Base-by-base conservation (phyloP, 1,140 invertebrate genomes). In the Trissolcus basalis region DNA sequence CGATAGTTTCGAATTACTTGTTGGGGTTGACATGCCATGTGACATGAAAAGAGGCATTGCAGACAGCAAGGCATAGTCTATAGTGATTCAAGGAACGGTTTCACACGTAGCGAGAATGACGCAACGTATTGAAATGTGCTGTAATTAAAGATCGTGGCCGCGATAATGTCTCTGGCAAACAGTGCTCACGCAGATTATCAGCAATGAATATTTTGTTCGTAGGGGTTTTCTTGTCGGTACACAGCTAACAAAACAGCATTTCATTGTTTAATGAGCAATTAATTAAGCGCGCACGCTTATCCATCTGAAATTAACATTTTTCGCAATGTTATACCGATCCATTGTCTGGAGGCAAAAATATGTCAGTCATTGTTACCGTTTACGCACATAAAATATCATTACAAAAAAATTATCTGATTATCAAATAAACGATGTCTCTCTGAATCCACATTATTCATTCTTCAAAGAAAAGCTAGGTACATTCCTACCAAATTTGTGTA, bases 211-310 rank as follows among this genome's bases (percentile, higher is more conserved):
- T 68, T 74, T 68, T 68, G 71, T 67, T 61, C 35, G 15, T 27
- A 61, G 61, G 61, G 58, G 71, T 61, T 63, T 67, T 68, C 71
- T 74, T 74, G 71, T 74, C 58, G 32, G 36, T 74, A 74, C 51
- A 68, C 50, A 11, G 56, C 15, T 50, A 63, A 74, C 63, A 74
- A 74, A 74, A 74, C 71, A 67, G 50, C 56, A 47, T 74, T 74
- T 74, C 71, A 61, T 74, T 68, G 63, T 74, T 61, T 74, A 74
- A 74, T 74, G 71, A 74, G 63, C 71, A 67, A 74, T 74, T 74
- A 74, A 74, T 74, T 74, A 74, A 67, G 35, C 55, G 54, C 12
- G 50, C 19, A 27, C 19, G 16, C 63, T 67, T 67, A 65, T 73
- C 54, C 60, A 27, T 50, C 48, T 50, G 27, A 32, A 32, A 50